Evolutionary conservation across 2,888 invertebrate genomes (phyloP).

Genomic region (Drosophila maculinotata): DNA sequence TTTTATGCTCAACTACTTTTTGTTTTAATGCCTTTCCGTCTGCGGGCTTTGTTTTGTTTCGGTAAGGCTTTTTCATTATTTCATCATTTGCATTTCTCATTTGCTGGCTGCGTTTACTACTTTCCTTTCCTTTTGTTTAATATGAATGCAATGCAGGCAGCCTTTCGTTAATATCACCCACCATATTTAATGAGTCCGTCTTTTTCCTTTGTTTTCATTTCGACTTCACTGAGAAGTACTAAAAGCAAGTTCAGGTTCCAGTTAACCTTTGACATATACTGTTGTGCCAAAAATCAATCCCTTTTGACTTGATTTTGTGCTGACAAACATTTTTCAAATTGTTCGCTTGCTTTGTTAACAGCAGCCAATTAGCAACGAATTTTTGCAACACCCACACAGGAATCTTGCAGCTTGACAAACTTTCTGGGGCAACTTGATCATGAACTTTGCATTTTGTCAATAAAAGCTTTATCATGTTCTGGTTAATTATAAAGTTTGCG

Average conservation of each 20-base stretch:
- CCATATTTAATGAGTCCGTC: slow-evolving; percentile 42
- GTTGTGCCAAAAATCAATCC: slow-evolving; percentile 8
- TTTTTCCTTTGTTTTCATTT: neutral
- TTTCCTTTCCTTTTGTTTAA: neutral
- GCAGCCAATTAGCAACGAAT: slow-evolving; percentile 13
- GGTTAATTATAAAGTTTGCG: slow-evolving; percentile 11
- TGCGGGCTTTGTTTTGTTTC: slow-evolving; percentile 58
- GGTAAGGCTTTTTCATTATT: slow-evolving; percentile 60
- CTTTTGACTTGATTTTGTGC: neutral
- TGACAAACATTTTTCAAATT: slow-evolving; percentile 11
- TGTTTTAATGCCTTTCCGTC: slow-evolving; percentile 60
- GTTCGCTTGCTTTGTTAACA: slow-evolving; percentile 3
- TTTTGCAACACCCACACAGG: slow-evolving; percentile 10
- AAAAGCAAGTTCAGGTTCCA: neutral
- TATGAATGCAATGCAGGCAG: neutral
- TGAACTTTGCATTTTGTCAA: slow-evolving; percentile 10
- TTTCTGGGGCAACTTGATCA: neutral
- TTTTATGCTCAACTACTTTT: slow-evolving; percentile 68
- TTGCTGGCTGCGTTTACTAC: slow-evolving; percentile 26
- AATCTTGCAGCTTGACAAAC: slow-evolving; percentile 2
- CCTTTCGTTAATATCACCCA: slow-evolving; percentile 15
- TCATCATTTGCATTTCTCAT: slow-evolving; percentile 76
- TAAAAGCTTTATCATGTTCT: neutral
- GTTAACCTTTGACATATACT: slow-evolving; percentile 2
- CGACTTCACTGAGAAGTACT: neutral